Conservation (phyloP, 1,140 invertebrate genomes). For the Marisa cornuarietis region DNA sequence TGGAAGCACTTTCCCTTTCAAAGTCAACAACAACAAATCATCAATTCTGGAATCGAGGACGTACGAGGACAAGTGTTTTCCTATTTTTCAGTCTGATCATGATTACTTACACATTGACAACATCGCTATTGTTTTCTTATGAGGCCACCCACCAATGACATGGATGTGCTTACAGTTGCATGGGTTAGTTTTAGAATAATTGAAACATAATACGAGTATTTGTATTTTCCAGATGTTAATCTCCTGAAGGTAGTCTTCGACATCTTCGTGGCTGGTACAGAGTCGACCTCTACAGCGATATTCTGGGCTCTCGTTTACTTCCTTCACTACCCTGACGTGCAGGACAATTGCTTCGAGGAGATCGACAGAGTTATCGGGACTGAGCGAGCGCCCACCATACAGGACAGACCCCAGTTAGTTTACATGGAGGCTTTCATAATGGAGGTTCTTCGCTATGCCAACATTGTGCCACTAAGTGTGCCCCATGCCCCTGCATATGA, state of each 20-base stretch:
- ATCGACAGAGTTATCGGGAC: slow-evolving; percentile 84
- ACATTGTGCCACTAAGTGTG: slow-evolving; percentile 68
- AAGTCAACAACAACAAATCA: no score
- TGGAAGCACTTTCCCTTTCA: no score
- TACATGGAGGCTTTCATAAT: slow-evolving; percentile 51
- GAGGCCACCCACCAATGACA: no score
- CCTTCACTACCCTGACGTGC: slow-evolving; percentile 78
- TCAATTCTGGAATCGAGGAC: no score
- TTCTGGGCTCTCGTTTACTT: slow-evolving; percentile 88
- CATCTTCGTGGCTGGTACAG: slow-evolving; percentile 87
- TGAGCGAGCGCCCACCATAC: slow-evolving; percentile 77
- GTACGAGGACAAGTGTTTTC: no score
- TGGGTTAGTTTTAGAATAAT: no score
- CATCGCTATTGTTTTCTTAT: no score
- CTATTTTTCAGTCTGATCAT: no score
- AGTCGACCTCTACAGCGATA: slow-evolving; percentile 85
- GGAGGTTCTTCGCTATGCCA: slow-evolving; percentile 60
- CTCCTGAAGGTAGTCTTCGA: slow-evolving; percentile 68
- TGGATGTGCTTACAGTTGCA: no score
- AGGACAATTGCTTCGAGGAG: slow-evolving; percentile 84
- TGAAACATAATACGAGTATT: slow-evolving; percentile 74
- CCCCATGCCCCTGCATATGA: slow-evolving; percentile 46
- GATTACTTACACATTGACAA: no score
- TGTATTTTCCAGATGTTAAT: slow-evolving; percentile 34
- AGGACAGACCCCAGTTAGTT: slow-evolving; percentile 70